Percentiles rank a stretch among this genome's conserved stretches.
Conservation (phyloP, 2,888 invertebrate species). For the Trachelus troglodyta region DNA sequence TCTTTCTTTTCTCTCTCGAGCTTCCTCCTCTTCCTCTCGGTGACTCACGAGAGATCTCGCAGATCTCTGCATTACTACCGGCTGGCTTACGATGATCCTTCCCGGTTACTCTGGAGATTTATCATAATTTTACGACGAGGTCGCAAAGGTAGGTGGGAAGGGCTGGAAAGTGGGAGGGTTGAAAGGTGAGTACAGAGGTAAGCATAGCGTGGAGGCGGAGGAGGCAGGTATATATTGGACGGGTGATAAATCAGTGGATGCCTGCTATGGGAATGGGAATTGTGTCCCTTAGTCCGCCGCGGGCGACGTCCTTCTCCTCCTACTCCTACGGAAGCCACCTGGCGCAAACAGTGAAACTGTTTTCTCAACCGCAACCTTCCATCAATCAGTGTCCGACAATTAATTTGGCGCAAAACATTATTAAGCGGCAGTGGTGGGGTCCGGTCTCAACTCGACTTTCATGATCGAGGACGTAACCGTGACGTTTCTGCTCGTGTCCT, state of each 20-base stretch:
- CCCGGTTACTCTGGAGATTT: constrained; percentile 18
- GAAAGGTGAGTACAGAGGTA: background rate
- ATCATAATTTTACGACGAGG: constrained; percentile 33
- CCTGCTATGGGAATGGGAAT: constrained; percentile 23
- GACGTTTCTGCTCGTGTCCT: background rate
- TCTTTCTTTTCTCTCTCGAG: background rate
- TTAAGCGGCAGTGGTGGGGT: background rate
- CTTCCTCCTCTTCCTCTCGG: constrained; percentile 2
- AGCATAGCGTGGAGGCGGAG: constrained; percentile 3
- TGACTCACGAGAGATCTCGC: constrained; percentile 17
- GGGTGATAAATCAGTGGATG: constrained; percentile 29
- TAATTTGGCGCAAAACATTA: constrained; percentile 7
- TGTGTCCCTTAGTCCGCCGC: constrained; percentile 18
- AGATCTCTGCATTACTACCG: constrained; percentile 17
- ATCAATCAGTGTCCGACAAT: constrained; percentile 8
- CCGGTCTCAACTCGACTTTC: background rate
- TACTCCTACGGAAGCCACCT: constrained; percentile 13
- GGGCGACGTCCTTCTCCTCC: constrained; percentile 7
- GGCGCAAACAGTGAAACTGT: constrained; percentile 11
- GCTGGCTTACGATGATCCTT: background rate
- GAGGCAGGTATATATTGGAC: constrained; percentile 20
- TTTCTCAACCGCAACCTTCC: constrained; percentile 5
- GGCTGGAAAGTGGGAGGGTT: constrained; percentile 11
- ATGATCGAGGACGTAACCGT: background rate
- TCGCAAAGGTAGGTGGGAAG: constrained; percentile 12